A percentile compares a stretch with the other conserved stretches of the same genome.
Evolutionary conservation across 2,797 vertebrate species (phyloP).

Genomic region (Propithecus deckenii): DNA sequence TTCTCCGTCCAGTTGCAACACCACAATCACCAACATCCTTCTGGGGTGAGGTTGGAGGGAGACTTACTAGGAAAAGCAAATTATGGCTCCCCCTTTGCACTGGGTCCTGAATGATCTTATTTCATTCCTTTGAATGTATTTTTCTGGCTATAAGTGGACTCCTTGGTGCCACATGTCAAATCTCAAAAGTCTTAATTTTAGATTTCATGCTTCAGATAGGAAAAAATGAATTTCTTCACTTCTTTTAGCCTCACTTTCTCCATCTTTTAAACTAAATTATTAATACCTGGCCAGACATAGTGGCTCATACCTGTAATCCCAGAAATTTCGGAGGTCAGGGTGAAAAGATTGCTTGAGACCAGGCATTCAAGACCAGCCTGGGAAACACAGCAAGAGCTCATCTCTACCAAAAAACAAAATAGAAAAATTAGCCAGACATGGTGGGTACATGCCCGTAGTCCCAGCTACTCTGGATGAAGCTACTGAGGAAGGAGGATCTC

Average conservation of each 20-base stretch:
- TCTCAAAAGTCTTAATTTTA: background rate
- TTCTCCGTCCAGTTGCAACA: background rate
- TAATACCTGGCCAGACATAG: too few relatives aligned
- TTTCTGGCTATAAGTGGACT: background rate
- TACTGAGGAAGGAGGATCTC: too few relatives aligned
- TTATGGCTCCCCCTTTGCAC: background rate
- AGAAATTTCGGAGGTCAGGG: too few relatives aligned
- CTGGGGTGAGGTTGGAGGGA: too few relatives aligned
- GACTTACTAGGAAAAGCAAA: background rate
- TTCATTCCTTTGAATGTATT: background rate
- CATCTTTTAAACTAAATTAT: background rate
- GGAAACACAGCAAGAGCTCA: too few relatives aligned
- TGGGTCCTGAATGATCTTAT: background rate
- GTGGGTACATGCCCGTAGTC: too few relatives aligned
- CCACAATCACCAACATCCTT: background rate
- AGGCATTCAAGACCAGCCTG: too few relatives aligned
- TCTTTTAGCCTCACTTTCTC: background rate
- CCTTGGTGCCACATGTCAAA: background rate
- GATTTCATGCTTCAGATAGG: background rate
- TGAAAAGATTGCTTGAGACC: too few relatives aligned
- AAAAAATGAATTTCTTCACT: background rate
- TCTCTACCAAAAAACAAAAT: too few relatives aligned
- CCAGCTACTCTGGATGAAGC: too few relatives aligned
- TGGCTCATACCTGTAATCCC: too few relatives aligned
- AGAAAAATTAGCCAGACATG: too few relatives aligned